Percentiles rank a stretch among this genome's conserved stretches.
Evolutionary conservation across 2,113 vertebrate genomes (phyloP).

Genomic region (Phasianus colchicus): DNA sequence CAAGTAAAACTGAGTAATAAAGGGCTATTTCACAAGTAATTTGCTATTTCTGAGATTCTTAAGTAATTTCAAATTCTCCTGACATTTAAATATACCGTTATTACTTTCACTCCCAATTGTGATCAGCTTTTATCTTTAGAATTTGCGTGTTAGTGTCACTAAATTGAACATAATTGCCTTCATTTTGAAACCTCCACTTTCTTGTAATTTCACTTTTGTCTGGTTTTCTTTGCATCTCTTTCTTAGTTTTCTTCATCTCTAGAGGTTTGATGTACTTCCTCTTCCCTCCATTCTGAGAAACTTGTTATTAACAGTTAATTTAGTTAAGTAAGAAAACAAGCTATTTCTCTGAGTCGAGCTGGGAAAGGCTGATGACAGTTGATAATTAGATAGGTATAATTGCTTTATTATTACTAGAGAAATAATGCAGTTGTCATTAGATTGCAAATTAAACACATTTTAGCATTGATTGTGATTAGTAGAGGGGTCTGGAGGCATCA

Average conservation of each 20-base stretch:
- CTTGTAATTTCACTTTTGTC: background rate
- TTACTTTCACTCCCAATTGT: constrained; percentile 20
- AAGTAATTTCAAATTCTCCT: background rate
- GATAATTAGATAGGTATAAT: background rate
- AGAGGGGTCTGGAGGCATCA: background rate
- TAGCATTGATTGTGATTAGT: background rate
- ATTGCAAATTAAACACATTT: background rate
- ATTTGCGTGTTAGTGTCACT: constrained; percentile 15
- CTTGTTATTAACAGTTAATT: constrained; percentile 23
- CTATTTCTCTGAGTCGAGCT: constrained; percentile 8
- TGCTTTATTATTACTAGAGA: background rate
- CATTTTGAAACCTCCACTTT: constrained; percentile 5
- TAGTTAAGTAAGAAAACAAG: constrained; percentile 3
- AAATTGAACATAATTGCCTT: constrained; percentile 52
- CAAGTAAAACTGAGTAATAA: background rate
- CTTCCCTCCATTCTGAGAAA: background rate
- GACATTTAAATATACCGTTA: constrained; percentile 13
- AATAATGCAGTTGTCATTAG: background rate
- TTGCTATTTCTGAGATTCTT: background rate
- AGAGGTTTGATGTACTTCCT: background rate
- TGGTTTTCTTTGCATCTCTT: background rate
- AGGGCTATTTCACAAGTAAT: background rate
- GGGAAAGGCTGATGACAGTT: background rate
- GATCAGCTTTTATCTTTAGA: constrained; percentile 45
- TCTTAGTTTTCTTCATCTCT: background rate